These are phyloP conservation scores for Cephus pygmeus DNA, from an alignment of 2,888 invertebrate genomes.

Conservation along the genomic window DNA sequence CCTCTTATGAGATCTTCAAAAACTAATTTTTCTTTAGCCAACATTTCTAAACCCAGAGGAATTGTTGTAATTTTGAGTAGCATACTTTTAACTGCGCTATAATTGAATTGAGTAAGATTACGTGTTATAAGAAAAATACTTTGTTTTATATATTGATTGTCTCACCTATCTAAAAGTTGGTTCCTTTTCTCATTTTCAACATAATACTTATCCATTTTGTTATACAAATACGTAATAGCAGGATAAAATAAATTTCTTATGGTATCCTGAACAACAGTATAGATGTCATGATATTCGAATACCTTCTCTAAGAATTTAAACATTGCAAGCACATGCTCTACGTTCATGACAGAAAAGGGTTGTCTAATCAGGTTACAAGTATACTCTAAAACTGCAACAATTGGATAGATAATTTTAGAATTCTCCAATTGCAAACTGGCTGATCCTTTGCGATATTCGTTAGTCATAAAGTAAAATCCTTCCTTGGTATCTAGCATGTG, in stretches of 20 bases:
- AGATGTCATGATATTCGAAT: slow-evolving; percentile 49
- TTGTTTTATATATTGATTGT: not conserved
- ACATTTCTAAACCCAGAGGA: slow-evolving; percentile 52
- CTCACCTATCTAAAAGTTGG: slow-evolving; percentile 56
- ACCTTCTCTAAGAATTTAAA: slow-evolving; percentile 51
- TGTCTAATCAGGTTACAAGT: slow-evolving; percentile 52
- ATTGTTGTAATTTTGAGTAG: slow-evolving; percentile 52
- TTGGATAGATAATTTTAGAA: slow-evolving; percentile 41
- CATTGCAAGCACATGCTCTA: slow-evolving; percentile 48
- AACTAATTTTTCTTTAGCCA: slow-evolving; percentile 46
- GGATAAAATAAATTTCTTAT: slow-evolving; percentile 51
- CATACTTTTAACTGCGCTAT: slow-evolving; percentile 52
- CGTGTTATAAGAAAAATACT: not conserved
- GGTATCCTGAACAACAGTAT: slow-evolving; percentile 38
- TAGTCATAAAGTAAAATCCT: slow-evolving; percentile 50
- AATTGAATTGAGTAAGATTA: slow-evolving; percentile 20
- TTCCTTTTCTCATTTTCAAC: slow-evolving; percentile 57
- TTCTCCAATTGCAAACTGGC: slow-evolving; percentile 33
- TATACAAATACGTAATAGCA: slow-evolving; percentile 54
- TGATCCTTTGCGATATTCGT: slow-evolving; percentile 40
- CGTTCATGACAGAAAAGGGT: slow-evolving; percentile 58
- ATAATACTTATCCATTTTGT: slow-evolving; percentile 57
- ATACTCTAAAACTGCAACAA: slow-evolving; percentile 42
- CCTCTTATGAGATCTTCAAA: slow-evolving; percentile 59
- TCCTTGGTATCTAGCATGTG: slow-evolving; percentile 54